These are phyloP conservation scores for Alosa sapidissima DNA, from an alignment of 2,797 vertebrate species.

Conservation along the genomic window DNA sequence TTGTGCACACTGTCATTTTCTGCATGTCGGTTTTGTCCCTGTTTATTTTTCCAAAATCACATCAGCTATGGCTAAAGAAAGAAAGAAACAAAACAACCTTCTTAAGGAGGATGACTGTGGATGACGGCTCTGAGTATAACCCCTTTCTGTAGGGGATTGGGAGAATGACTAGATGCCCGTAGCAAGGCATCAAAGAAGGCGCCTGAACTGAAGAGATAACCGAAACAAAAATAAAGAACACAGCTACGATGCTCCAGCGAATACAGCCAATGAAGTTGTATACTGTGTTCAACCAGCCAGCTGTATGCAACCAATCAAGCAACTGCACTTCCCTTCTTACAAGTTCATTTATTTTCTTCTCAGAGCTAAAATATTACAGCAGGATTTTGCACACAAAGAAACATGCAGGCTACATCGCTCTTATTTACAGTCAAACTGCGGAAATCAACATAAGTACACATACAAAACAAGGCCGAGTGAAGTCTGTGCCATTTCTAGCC, in stretches of 20 bases:
- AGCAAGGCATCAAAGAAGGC: too few species aligned
- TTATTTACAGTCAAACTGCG: background rate
- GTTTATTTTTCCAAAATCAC: background rate
- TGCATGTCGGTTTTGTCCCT: background rate
- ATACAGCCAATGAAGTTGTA: background rate
- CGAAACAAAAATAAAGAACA: background rate
- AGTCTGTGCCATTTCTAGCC: background rate
- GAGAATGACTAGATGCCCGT: too few species aligned
- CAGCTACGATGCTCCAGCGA: background rate
- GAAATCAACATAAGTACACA: background rate
- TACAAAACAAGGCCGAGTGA: background rate
- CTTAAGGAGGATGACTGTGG: slow-evolving; percentile 32
- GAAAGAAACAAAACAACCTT: slow-evolving; percentile 28
- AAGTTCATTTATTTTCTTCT: too few species aligned
- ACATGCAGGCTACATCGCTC: background rate
- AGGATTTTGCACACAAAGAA: background rate
- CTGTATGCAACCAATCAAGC: too few species aligned
- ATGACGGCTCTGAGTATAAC: background rate
- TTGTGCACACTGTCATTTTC: background rate
- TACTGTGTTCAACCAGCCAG: too few species aligned
- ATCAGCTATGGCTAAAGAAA: background rate
- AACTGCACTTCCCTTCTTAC: too few species aligned
- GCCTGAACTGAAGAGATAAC: too few species aligned
- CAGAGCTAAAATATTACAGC: too few species aligned
- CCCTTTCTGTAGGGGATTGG: too few species aligned